phyloP scores from a whole-genome alignment of 2,797 vertebrate species.

The Phalanger gymnotis region DNA sequence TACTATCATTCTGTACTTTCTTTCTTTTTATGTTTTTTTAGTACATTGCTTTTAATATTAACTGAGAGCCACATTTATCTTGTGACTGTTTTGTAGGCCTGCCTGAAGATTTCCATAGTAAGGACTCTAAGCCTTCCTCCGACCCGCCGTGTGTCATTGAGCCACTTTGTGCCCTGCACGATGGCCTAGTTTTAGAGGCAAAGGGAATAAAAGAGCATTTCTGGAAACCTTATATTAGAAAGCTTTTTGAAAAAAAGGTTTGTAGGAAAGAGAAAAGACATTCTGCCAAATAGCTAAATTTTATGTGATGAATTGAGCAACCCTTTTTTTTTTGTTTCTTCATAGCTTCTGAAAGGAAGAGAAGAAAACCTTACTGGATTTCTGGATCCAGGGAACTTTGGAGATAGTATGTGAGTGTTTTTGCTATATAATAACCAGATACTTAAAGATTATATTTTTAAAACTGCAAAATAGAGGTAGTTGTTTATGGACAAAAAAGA shows the following conservation, averaged over 20 bases:
- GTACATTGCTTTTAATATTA: conserved; percentile 1
- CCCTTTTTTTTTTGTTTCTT: conserved; percentile 70
- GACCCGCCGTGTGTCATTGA: conserved; percentile 93
- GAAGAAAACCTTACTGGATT: conserved; percentile 94
- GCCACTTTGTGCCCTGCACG: conserved; percentile 93
- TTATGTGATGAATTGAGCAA: neutral
- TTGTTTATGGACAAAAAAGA: neutral
- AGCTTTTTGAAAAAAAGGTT: conserved; percentile 95
- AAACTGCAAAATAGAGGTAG: neutral
- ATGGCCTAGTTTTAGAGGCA: conserved; percentile 94
- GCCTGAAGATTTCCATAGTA: conserved; percentile 91
- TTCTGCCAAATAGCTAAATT: conserved; percentile 28
- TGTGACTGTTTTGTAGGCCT: conserved; percentile 84
- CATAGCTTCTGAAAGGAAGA: conserved; percentile 93
- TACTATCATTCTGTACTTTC: neutral
- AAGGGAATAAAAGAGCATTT: conserved; percentile 98
- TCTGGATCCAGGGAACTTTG: conserved; percentile 94
- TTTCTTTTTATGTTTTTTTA: conserved; percentile 9
- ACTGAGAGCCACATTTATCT: neutral
- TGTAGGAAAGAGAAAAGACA: conserved; percentile 40
- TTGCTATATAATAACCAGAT: neutral
- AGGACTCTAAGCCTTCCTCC: conserved; percentile 89
- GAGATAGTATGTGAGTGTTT: conserved; percentile 92
- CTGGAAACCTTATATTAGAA: conserved; percentile 97
- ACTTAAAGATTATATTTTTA: neutral